Evolutionary conservation across 1,140 invertebrate species (phyloP).

Genomic region (Drosophila santomea): DNA sequence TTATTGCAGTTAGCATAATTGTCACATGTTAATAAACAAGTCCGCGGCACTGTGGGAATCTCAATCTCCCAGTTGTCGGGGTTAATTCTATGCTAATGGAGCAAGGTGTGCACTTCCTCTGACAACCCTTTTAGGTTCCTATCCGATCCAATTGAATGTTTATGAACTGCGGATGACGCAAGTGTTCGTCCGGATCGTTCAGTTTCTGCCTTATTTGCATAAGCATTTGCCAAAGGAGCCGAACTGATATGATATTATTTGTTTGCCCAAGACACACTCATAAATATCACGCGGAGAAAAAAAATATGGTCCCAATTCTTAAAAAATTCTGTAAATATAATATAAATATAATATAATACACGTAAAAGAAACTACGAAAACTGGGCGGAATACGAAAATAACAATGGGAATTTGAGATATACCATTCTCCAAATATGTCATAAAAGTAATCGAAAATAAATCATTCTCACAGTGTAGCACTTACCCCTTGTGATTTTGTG

Average conservation of each 20-base stretch:
- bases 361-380: neutral
- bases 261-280: constrained; percentile 51
- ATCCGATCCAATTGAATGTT: constrained; percentile 44
- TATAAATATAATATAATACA: no score
- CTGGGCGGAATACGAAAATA: neutral
- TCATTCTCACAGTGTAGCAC: neutral
- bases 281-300: constrained; percentile 3
- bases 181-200: constrained; percentile 50
- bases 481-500: constrained; percentile 29
- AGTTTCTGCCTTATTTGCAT: constrained; percentile 53
- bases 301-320: no score
- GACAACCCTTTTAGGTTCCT: constrained; percentile 44
- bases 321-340: no score
- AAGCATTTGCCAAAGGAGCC: constrained; percentile 59
- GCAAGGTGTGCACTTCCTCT: constrained; percentile 76
- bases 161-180: constrained; percentile 64
- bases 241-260: constrained; percentile 55
- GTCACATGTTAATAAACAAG: constrained; percentile 78
- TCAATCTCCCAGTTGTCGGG: constrained; percentile 15
- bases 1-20: constrained; percentile 65
- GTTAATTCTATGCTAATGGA: constrained; percentile 76
- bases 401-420: no score
- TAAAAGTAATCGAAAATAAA: neutral
- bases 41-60: constrained; percentile 58
- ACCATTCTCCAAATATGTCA: no score